These are phyloP conservation scores for Cremastinae sp. DNA, from an alignment of 2,888 invertebrate genomes.

Conservation along the genomic window DNA sequence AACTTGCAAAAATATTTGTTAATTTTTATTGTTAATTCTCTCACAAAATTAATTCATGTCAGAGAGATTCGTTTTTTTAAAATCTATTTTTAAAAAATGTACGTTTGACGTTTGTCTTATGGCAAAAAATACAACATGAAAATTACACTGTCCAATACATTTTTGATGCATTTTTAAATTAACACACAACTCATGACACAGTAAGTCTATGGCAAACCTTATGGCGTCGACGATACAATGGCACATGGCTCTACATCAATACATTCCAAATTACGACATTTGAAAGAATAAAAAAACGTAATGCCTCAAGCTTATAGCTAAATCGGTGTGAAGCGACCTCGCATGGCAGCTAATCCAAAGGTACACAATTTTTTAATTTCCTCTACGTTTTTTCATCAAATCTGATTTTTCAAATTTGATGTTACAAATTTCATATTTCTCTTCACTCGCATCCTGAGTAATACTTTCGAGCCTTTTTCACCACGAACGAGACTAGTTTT, in stretches of 20 bases:
- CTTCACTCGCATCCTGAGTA: slow-evolving; percentile 20
- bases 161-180: slow-evolving; percentile 7
- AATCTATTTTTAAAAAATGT: too few relatives aligned
- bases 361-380: neutral
- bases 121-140: neutral
- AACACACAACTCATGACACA: slow-evolving; percentile 34
- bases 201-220: slow-evolving; percentile 59
- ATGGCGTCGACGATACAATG: slow-evolving; percentile 56
- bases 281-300: slow-evolving; percentile 16
- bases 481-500: slow-evolving; percentile 54
- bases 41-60: too few relatives aligned
- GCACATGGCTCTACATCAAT: slow-evolving; percentile 47
- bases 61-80: too few relatives aligned
- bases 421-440: slow-evolving; percentile 12
- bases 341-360: slow-evolving; percentile 16
- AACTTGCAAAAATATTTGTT: too few relatives aligned
- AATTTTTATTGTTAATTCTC: too few relatives aligned
- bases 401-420: neutral
- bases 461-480: slow-evolving; percentile 47
- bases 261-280: neutral
- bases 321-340: slow-evolving; percentile 35
- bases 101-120: too few relatives aligned
- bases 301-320: slow-evolving; percentile 45
- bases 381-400: neutral
- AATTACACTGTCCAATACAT: neutral